Evolutionary conservation across 2,888 invertebrate species (phyloP), one percentile per base, ranked within the genome.

Genomic region (Toxonevra muliebris): DNA sequence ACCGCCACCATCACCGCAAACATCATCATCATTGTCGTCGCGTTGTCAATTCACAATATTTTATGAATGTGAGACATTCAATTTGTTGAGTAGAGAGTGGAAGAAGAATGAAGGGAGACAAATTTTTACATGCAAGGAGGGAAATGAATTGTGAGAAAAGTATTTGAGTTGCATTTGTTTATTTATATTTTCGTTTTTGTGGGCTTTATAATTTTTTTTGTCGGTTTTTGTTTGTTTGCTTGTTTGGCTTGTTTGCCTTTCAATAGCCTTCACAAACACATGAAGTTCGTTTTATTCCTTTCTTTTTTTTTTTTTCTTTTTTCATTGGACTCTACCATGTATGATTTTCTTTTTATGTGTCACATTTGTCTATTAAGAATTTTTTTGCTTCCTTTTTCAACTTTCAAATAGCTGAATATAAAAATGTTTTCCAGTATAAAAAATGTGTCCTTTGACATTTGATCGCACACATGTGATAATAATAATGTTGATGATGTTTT

Each of bases 371-470:
- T 48, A 13, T n/a, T 15, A 48, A 48, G 3, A 48, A n/a, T 48
- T 48, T 48, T 30, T 2, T 30, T 30, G 30, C 30, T 2, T 30
- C 30, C 30, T 30, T 30, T 19, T 43, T 59, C 59, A 45, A 19
- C 40, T 48, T 13, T 2, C 11, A 53, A 53, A 53, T 53, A 50
- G 15, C 50, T 43, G 20, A n/a, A 42, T 60, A 61, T 54, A 19
- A 54, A 66, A 54, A 30, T 53, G 17, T 61, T 59, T 65, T 65
- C 58, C 55, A 68, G 61, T 42, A 54, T 66, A 66, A 66, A 61
- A 69, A 68, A 72, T 72, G 67, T 69, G 67, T 73, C 72, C 72
- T 74, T 75, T 73, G 75, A 73, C 70, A 74, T 70, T 73, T 75
- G 75, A 74, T 74, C 72, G 69, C 65, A 70, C 64, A 54, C 62